A percentile compares a stretch with the other conserved stretches of the same genome.
Conservation (phyloP, 2,888 invertebrate species). For the Trichogramma dendrolimi region DNA sequence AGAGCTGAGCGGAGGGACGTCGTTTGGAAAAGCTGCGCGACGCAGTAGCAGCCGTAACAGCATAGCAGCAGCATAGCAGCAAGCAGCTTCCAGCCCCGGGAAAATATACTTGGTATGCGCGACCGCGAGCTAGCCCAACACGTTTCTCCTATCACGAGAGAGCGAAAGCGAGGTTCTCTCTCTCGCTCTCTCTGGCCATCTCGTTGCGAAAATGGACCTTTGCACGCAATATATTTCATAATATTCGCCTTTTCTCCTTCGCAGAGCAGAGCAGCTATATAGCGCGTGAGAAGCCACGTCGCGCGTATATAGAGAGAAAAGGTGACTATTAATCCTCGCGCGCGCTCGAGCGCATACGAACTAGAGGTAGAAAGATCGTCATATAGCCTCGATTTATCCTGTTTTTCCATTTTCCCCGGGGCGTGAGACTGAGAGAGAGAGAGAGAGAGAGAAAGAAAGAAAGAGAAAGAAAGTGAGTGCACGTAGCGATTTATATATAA, state of each 20-base stretch:
- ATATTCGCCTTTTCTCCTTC: slow-evolving; percentile 23
- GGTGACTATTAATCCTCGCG: slow-evolving; percentile 13
- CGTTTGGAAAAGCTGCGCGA: background rate
- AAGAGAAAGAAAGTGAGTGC: background rate
- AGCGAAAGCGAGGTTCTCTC: slow-evolving; percentile 21
- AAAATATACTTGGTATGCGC: slow-evolving; percentile 40
- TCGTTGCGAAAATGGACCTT: slow-evolving; percentile 32
- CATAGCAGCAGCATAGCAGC: background rate
- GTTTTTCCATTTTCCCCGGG: slow-evolving; percentile 6
- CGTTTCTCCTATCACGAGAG: slow-evolving; percentile 42
- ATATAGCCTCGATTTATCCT: slow-evolving; percentile 10
- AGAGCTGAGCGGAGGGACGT: background rate
- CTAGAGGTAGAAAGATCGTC: background rate
- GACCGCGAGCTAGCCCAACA: slow-evolving; percentile 35
- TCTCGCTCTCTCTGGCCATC: slow-evolving; percentile 27
- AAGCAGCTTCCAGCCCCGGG: background rate
- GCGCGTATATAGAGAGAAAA: background rate
- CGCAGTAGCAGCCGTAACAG: slow-evolving; percentile 13
- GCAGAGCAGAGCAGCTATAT: background rate
- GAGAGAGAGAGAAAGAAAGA: background rate
- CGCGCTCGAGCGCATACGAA: slow-evolving; percentile 13
- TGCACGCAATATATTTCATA: slow-evolving; percentile 27
- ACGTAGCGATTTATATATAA: slow-evolving; percentile 10
- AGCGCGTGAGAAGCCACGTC: slow-evolving; percentile 8
- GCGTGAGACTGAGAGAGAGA: background rate